phyloP scores from a whole-genome alignment of 2,797 vertebrate genomes.

The Syngnathus rostellatus region DNA sequence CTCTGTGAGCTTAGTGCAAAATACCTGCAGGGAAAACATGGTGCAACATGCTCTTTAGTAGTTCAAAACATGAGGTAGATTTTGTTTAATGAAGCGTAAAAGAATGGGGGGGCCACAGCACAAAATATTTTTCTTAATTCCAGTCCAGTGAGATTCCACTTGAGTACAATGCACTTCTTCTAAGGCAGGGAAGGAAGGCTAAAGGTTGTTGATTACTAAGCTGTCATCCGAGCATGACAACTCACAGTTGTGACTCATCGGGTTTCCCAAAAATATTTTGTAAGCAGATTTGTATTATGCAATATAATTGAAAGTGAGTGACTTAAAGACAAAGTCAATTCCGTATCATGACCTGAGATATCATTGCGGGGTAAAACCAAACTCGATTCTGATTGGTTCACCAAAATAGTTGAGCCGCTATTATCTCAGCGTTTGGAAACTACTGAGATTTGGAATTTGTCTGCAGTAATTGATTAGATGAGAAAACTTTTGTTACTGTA shows the following conservation, averaged over 20 bases:
- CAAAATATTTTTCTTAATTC: background rate
- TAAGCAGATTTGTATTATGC: background rate
- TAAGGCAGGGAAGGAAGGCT: background rate
- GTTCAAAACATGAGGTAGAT: background rate
- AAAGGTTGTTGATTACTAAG: background rate
- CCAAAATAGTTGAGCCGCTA: background rate
- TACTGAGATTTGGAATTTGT: too few species aligned
- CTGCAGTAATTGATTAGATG: background rate
- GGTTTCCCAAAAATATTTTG: background rate
- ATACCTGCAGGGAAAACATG: slow-evolving; percentile 69
- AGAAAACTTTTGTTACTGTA: background rate
- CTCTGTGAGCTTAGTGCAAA: slow-evolving; percentile 85
- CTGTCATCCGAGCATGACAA: background rate
- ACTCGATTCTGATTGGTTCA: background rate
- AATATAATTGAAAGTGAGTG: background rate
- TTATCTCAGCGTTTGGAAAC: background rate
- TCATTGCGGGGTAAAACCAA: background rate
- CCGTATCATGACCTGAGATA: background rate
- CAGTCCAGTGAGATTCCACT: background rate
- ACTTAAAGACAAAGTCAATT: background rate
- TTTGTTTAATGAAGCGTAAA: background rate
- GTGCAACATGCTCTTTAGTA: background rate
- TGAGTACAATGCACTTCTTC: background rate
- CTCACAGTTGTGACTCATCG: background rate
- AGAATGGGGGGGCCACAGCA: background rate